Evolutionary conservation across 1,140 invertebrate genomes (phyloP), one percentile per base, ranked within the genome.

Genomic region (Sinonovacula constricta): DNA sequence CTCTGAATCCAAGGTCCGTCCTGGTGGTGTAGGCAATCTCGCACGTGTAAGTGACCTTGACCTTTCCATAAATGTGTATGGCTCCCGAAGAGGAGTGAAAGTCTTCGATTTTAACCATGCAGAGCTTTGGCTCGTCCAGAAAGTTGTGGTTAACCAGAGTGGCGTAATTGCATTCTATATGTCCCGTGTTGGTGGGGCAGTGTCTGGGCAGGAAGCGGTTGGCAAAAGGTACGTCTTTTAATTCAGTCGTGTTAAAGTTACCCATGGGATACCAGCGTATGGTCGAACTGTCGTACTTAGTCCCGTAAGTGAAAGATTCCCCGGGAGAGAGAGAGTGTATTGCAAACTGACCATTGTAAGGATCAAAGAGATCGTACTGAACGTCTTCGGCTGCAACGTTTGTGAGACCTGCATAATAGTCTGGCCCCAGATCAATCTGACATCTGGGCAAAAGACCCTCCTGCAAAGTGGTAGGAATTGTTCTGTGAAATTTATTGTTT

Each of bases 201-300:
- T 1, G 15, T 3, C n/a, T 65, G 2, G 2, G 30, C 28, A 4
- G 31, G 15, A 33, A 60, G 2, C 22, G 28, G 14, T 60, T 60
- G 31, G 57, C 57, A 33, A 60, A 60, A 15, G 57, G 57, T 33
- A 33, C 57, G 15, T 31, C 57, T 31, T 18, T 1, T 1, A 60
- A n/a, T 60, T 31, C 57, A n/a, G 57, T 60, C 1, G 57, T 33
- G 14, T 60, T 60, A n/a, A 60, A 60, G 24, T 65, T 45, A 18
- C n/a, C 33, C 28, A 36, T 65, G 12, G 12, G 62, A 36, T 45
- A 36, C 36, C 18, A 65, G 36, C n/a, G 22, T 3, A 10, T 12
- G 33, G 36, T 24, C 26, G 15, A 7, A 24, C 62, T 65, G 3
- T 65, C 62, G 62, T 65, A 65, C 34, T 2, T 39, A 12, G 33